Conservation (phyloP, 1,140 invertebrate genomes). For the Habropoda laboriosa region DNA sequence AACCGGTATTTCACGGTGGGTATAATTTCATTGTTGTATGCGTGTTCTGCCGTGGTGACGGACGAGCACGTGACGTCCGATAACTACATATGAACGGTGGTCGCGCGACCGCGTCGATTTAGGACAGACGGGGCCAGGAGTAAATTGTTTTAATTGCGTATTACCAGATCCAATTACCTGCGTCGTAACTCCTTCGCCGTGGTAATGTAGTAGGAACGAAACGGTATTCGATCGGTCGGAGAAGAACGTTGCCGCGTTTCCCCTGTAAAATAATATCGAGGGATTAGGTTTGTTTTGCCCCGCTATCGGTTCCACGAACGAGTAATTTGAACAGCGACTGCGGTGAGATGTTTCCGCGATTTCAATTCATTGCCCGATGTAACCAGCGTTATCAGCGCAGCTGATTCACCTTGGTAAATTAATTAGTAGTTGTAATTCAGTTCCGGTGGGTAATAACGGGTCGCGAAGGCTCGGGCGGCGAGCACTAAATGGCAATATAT, state of each 20-base stretch:
- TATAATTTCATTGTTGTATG: conserved; percentile 23
- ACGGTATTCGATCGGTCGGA: no score
- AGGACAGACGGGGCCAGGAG: neutral
- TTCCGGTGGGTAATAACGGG: conserved; percentile 30
- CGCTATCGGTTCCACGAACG: neutral
- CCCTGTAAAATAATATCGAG: no score
- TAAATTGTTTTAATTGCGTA: conserved; percentile 30
- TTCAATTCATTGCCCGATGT: conserved; percentile 33
- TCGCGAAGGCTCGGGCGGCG: neutral
- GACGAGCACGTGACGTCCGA: neutral
- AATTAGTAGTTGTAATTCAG: conserved; percentile 59
- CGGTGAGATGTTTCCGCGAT: neutral
- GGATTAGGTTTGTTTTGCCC: neutral
- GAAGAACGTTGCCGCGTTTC: neutral
- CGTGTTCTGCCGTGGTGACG: neutral
- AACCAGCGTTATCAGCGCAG: neutral
- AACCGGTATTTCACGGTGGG: conserved; percentile 28
- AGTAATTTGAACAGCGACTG: neutral
- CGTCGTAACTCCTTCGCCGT: neutral
- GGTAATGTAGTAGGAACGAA: neutral
- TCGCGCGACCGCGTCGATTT: neutral
- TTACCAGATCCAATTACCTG: neutral
- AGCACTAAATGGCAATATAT: conserved; percentile 43
- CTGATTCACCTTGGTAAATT: conserved; percentile 51
- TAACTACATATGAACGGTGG: neutral